Base-by-base conservation (phyloP, 2,797 vertebrate species). In the Myripristis jacobus region DNA sequence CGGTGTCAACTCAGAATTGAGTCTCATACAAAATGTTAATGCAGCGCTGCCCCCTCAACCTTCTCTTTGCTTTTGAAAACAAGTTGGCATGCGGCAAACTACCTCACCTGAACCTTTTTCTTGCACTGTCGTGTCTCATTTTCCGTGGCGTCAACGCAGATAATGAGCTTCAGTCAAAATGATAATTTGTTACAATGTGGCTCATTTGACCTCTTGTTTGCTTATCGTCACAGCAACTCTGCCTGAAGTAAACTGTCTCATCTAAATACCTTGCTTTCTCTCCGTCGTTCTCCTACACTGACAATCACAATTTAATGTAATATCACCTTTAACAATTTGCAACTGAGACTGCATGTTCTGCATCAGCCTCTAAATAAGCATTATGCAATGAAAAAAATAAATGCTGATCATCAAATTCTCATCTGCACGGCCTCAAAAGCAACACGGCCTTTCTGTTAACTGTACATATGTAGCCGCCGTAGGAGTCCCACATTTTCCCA, bases 111-210 rank as follows among this genome's bases (percentile, higher is more conserved):
- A 77, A 80, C 69, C 34, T 38, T 36, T 12, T 48, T 44, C 52
- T 56, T 15, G 52, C 15, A 34, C 57, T 3, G 22, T 54, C 29
- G 63, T 41, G 70, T 71, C 56, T 82, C 78, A 75, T 60, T 68
- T 47, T 29, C 27, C 6, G 27, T 29, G n/a, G 22, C 63, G 58
- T 66, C 27, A 59, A 76, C 16, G 15, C 73, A 67, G 36, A 74
- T 63, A 79, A 70, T 59, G 21, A 69, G 50, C 38, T 31, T 21
- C 29, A 48, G 67, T 81, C 53, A 69, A 65, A 79, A 55, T 47
- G 50, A 47, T 52, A n/a, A 56, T 67, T 73, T 43, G 43, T 53
- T 54, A n/a, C 72, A 62, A 48, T n/a, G n/a, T 29, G 3, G 18
- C 38, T 53, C 22, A 0, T 34, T 47, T 70, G 62, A 72, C 60